Conservation (phyloP, 2,888 invertebrate species). For the Conus canariensis region DNA sequence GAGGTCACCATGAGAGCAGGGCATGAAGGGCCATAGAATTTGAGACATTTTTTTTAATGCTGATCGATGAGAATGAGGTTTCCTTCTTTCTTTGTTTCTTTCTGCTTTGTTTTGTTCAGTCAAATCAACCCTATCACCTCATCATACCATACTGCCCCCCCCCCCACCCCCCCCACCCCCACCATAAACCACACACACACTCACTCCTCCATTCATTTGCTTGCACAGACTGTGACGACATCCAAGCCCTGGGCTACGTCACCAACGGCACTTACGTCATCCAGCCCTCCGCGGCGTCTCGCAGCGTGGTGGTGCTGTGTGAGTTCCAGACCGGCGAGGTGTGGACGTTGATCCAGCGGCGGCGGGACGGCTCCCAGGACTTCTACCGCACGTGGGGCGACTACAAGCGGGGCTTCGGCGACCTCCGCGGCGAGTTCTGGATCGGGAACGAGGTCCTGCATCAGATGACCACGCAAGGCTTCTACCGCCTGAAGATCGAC, state of each 20-base stretch:
- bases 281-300: conserved; percentile 38
- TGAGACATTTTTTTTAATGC: no score
- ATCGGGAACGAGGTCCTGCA: conserved; percentile 91
- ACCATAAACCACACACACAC: not conserved
- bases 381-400: conserved; percentile 91
- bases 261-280: conserved; percentile 49
- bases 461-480: conserved; percentile 82
- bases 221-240: conserved; percentile 52
- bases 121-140: not conserved
- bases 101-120: no score
- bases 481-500: conserved; percentile 54
- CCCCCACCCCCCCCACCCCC: not conserved
- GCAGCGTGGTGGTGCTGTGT: conserved; percentile 49
- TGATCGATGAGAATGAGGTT: no score
- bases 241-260: conserved; percentile 36
- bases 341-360: conserved; percentile 89
- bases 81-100: no score
- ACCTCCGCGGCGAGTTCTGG: conserved; percentile 88
- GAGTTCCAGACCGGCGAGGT: conserved; percentile 48
- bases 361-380: conserved; percentile 87
- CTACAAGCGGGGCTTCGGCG: conserved; percentile 89
- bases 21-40: no score
- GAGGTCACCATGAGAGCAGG: no score
- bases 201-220: not conserved
- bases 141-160: not conserved